A percentile compares a stretch with the other conserved stretches of the same genome.
Conservation (phyloP, 2,888 invertebrate genomes). For the Empis livida region DNA sequence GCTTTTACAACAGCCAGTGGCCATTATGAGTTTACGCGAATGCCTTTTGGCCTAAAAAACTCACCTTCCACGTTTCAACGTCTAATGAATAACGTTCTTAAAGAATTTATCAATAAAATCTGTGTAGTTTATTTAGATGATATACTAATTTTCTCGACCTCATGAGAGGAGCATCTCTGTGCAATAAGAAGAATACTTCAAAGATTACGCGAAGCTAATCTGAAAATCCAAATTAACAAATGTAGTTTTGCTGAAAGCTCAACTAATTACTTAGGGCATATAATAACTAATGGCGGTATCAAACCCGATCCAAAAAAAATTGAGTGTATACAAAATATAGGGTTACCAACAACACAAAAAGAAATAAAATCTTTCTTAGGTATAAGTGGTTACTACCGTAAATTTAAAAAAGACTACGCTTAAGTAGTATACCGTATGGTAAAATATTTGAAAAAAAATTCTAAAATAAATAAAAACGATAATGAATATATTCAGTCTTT, state of each 20-base stretch:
- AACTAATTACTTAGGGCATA: conserved; percentile 10
- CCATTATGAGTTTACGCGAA: not conserved
- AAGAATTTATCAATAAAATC: conserved; percentile 8
- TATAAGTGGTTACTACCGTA: conserved; percentile 7
- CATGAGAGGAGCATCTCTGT: conserved; percentile 8
- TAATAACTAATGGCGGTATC: conserved; percentile 8
- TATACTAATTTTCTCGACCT: conserved; percentile 10
- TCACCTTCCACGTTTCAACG: conserved; percentile 9
- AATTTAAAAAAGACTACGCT: conserved; percentile 4
- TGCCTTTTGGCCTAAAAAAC: not conserved
- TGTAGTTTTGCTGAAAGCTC: conserved; percentile 7
- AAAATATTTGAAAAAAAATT: no score
- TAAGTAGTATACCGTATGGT: no score
- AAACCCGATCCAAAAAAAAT: conserved; percentile 10
- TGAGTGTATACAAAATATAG: not conserved
- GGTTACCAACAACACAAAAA: conserved; percentile 8
- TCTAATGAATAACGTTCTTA: conserved; percentile 11
- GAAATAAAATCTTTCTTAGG: conserved; percentile 12
- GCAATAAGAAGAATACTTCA: conserved; percentile 7
- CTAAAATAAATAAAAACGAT: no score
- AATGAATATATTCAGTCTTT: no score
- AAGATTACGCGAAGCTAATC: conserved; percentile 4
- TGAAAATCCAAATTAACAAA: conserved; percentile 11
- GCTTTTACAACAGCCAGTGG: conserved; percentile 1
- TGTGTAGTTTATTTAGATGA: conserved; percentile 11